Evolutionary conservation across 1,140 invertebrate genomes (phyloP), one percentile per base, ranked within the genome.

Genomic region (Sminthurides bifidus): DNA sequence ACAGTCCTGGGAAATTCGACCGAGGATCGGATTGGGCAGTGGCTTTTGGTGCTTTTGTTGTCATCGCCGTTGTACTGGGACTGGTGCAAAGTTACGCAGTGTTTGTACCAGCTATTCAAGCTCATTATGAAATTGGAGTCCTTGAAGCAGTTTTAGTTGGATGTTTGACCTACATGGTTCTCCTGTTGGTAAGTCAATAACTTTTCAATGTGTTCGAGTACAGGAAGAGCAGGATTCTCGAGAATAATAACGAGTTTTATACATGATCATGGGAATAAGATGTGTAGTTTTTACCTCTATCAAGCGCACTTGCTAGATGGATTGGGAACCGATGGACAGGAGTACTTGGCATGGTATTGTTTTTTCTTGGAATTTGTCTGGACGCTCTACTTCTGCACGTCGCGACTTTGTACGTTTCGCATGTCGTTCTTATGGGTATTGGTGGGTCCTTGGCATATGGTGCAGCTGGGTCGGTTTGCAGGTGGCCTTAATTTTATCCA

Each of bases 341-440:
- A 3, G 45, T 58, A 4, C 55, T 61, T 46, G 60, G 60, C 17
- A 41, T 61, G 51, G 5, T 61, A 1, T 29, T 58, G 8, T 40
- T 61, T 21, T 54, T 58, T 26, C 2, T 54, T 37, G 60, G 60
- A 2, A n/a, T 61, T 6, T 19, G 58, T 10, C 38, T 61, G 17
- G 60, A 61, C 46, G 52, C 60, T 10, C 44, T 58, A 14, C 29
- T 31, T 21, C n/a, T 61, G 27, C 44, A 61, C 43, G 19, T 27
- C 1, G 2, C 23, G 19, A 43, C 49, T 23, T 30, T 58, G 15
- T 61, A 52, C n/a, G 35, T 50, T 31, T 8, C 30, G 2, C 43
- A 58, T 35, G 29, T 58, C 6, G 3, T 54, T 15, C 30, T 58
- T 29, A 44, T 61, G 23, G 56, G 52, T n/a, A 17, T 54, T 35